Conservation (phyloP, 2,113 vertebrate species). For the Paramisgurnus dabryanus region DNA sequence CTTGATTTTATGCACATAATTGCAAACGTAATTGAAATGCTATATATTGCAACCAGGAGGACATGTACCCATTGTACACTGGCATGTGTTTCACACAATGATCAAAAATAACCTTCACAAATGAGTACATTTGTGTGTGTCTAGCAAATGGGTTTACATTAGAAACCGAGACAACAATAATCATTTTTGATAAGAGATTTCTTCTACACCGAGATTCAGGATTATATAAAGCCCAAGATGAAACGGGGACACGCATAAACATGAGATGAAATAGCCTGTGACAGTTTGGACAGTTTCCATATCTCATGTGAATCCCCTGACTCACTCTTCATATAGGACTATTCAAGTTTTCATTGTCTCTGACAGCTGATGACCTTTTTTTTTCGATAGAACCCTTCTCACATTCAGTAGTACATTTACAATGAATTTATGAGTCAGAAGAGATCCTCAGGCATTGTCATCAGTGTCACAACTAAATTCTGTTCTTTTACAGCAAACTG, state of each 20-base stretch:
- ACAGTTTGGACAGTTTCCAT: not conserved
- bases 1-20: not conserved
- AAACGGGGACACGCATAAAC: not conserved
- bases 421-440: not conserved
- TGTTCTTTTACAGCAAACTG: not conserved
- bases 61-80: not conserved
- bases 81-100: not conserved
- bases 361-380: not conserved
- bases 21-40: not conserved
- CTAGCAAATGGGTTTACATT: not conserved
- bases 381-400: not conserved
- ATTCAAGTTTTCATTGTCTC: not conserved
- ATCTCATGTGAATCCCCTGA: not conserved
- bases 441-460: conserved; percentile 11
- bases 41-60: not conserved
- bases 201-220: not conserved
- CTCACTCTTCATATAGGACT: not conserved
- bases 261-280: conserved; percentile 4
- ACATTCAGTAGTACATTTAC: not conserved
- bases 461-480: not conserved
- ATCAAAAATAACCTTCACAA: not conserved
- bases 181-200: not conserved
- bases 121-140: not conserved
- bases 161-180: not conserved
- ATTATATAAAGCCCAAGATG: not conserved